phyloP scores from a whole-genome alignment of 2,797 vertebrate genomes.

The Chelonia mydas region DNA sequence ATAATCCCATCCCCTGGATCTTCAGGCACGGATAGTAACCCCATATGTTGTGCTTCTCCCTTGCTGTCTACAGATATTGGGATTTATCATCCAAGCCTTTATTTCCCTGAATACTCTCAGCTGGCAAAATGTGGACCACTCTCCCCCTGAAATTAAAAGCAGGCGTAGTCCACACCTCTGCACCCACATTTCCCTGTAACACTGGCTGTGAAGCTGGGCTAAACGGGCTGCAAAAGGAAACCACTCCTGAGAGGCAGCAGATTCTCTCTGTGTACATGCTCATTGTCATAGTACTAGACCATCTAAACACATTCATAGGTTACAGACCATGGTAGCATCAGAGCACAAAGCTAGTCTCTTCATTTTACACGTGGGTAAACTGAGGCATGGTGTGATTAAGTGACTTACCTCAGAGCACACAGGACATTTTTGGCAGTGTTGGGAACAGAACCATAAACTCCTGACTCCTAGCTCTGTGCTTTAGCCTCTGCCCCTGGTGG shows the following conservation, averaged over 20 bases:
- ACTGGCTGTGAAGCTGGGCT: not conserved
- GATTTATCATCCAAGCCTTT: not conserved
- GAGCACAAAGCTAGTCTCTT: not conserved
- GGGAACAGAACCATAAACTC: not conserved
- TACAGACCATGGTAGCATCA: not conserved
- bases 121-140: not conserved
- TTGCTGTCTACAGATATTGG: not conserved
- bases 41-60: not conserved
- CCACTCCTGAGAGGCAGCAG: not conserved
- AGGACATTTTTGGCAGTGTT: not conserved
- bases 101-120: not conserved
- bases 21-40: not conserved
- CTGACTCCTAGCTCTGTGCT: too few relatives aligned
- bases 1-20: not conserved
- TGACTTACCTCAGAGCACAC: not conserved
- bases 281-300: not conserved
- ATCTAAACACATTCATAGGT: rapidly evolving
- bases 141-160: not conserved
- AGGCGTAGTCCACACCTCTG: too few relatives aligned
- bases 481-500: not conserved
- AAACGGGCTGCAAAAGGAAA: not conserved
- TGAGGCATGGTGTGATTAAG: rapidly evolving
- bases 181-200: not conserved
- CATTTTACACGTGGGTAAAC: not conserved
- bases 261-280: not conserved